Evolutionary conservation across 1,140 invertebrate species (phyloP), one percentile per base, ranked within the genome.

Genomic region (Drosophila punjabiensis): DNA sequence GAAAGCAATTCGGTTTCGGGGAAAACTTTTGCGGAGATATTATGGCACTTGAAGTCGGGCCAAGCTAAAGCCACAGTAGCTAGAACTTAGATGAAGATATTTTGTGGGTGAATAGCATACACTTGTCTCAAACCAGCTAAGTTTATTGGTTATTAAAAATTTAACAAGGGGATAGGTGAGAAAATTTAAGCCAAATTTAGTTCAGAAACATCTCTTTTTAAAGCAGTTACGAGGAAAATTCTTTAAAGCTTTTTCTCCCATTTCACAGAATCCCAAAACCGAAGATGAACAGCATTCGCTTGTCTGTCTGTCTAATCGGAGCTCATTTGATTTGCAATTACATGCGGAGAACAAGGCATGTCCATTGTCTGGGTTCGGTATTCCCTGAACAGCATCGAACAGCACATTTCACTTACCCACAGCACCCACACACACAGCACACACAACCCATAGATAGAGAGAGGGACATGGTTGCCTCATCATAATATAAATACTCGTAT

Each of bases 401-500:
- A 41, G 30, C 50, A 71, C 70, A 74, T 74, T 74, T 74, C 67
- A 71, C 55, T 74, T 74, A 71, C 67, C 67, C 48, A 14, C 56
- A 75, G 48, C 70, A 65, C 69, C 70, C 67, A 63, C 67, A 11
- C 41, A 43, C 47, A 48, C 45, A 8, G 11, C 47, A 62, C 11
- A 61, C 24, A 53, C 50, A 37, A 8, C 14, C 35, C 18, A 9
- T 20, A 14, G 18, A 58, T 28, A 47, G 52, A 39, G 37, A 55
- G 20, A 30, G 50, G 33, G 39, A 47, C 64, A 41, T 24, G 53
- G 71, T 75, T 64, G 60, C 70, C 70, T 74, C 70, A 74, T 74
- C 70, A 71, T 71, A 74, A 75, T 65, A 43, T 50, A 76, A 76
- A 76, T 76, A 76, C 71, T 65, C 73, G 75, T 50, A 39, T 69